Evolutionary conservation across 2,888 invertebrate genomes (phyloP), one percentile per base, ranked within the genome.

Genomic region (Chalcis sispes): DNA sequence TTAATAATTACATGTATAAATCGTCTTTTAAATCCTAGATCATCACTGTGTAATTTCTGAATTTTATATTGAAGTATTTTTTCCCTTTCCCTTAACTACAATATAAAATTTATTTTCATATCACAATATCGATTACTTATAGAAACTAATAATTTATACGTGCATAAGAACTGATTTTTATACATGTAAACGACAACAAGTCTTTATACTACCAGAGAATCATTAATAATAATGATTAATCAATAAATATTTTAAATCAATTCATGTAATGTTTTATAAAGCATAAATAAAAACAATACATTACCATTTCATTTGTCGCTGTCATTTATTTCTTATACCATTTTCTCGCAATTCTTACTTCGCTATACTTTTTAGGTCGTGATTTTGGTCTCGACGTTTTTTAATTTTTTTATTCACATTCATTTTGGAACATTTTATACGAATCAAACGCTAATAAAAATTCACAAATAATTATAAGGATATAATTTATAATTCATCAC

Each of bases 181-280:
- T 50, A 52, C 32, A 15, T 40, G 58, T 69, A 64, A 61, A 58
- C 36, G 23, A 61, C 40, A 46, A 52, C 46, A 20, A 67, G 32
- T 62, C 15, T 59, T 52, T 54, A n/a, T n/a, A 23, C 61, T 59
- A 62, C 64, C 42, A 59, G n/a, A 40, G 23, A 58, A 48, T 40
- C n/a, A 46, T 59, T 61, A 62, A 64, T 74, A 56, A 36, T 40
- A 48, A 74, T 52, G 58, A 59, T 59, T 42, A 56, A 36, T 69
- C 46, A 40, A 52, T 40, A 54, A 20, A 52, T 56, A 50, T 54
- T 54, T 61, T 74, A 74, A 62, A 27, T 32, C 8, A 59, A 56
- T n/a, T 73, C 69, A 20, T 58, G 73, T 77, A 71, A 66, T 72
- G 75, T 79, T 81, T 79, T 80, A 80, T 77, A 79, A 59, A 61